A percentile compares a stretch with the other conserved stretches of the same genome.
These are phyloP conservation scores for Spodoptera littoralis DNA, from an alignment of 2,888 invertebrate genomes.

Conservation along the genomic window DNA sequence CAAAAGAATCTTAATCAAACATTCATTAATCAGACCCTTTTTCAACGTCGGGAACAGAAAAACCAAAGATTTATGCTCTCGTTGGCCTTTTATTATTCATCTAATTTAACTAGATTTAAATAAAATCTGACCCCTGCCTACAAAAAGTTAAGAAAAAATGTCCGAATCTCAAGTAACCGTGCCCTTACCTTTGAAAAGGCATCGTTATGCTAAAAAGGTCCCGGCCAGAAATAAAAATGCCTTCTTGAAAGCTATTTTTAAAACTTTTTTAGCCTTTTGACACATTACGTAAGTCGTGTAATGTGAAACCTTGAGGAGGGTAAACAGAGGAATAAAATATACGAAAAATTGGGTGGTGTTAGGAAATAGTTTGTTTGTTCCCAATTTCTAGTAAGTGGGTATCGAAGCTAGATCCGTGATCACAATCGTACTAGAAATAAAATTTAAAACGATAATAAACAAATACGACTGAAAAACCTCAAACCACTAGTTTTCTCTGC, in stretches of 20 bases:
- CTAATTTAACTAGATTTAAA: constrained; percentile 27
- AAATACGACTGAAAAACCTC: no score
- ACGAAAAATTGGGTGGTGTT: no score
- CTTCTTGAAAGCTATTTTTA: constrained; percentile 17
- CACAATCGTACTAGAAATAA: no score
- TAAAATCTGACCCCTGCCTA: constrained; percentile 1
- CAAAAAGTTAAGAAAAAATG: constrained; percentile 18
- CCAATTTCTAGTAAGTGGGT: no score
- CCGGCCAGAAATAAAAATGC: constrained; percentile 25
- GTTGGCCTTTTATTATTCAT: constrained; percentile 19
- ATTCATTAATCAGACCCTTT: neutral
- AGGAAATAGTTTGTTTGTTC: no score
- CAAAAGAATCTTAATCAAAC: neutral
- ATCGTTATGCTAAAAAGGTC: constrained; percentile 20
- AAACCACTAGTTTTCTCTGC: no score
- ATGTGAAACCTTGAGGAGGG: no score
- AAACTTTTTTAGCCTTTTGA: constrained; percentile 6
- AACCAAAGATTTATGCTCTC: constrained; percentile 17
- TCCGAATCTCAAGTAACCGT: constrained; percentile 12
- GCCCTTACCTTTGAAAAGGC: constrained; percentile 27
- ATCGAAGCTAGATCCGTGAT: no score
- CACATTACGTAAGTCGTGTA: constrained; percentile 1
- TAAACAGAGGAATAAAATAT: no score
- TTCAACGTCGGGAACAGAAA: constrained; percentile 4
- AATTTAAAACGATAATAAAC: no score